A percentile compares a stretch with the other conserved stretches of the same genome.
Evolutionary conservation across 2,797 vertebrate genomes (phyloP).

Genomic region (Scolopax rusticola): DNA sequence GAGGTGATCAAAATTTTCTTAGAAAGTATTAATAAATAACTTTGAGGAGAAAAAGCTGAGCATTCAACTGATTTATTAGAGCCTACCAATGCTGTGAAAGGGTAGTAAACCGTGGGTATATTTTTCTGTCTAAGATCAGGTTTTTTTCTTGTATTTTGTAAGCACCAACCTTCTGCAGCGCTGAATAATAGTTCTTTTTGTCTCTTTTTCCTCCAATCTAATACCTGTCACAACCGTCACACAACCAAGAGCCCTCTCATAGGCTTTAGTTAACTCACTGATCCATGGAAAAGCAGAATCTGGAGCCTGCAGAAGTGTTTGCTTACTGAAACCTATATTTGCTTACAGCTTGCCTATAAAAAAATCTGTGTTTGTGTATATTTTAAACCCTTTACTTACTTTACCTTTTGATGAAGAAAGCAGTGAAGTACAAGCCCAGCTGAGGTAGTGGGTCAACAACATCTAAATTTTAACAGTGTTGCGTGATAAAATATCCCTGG

Average conservation of each 20-base stretch:
- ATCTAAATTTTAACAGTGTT: constrained; percentile 27
- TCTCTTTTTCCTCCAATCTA: constrained; percentile 19
- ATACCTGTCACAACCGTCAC: constrained; percentile 39
- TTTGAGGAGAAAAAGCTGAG: neutral
- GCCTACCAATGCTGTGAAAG: neutral
- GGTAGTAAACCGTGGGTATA: neutral
- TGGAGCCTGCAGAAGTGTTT: neutral
- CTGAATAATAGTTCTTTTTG: constrained; percentile 44
- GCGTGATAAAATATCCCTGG: constrained; percentile 37
- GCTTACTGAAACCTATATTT: neutral
- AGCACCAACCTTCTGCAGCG: neutral
- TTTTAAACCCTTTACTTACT: neutral
- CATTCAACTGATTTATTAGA: neutral
- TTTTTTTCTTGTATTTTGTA: neutral
- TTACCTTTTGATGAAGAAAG: neutral
- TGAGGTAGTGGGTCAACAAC: neutral
- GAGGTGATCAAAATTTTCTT: rapidly evolving
- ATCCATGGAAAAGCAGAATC: constrained; percentile 40
- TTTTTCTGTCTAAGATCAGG: neutral
- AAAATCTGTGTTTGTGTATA: neutral
- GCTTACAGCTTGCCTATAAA: neutral
- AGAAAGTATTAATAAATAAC: neutral
- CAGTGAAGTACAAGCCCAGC: neutral
- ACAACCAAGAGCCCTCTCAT: neutral
- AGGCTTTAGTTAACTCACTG: constrained; percentile 46